These are phyloP conservation scores for Pseudonaja textilis DNA, from an alignment of 2,113 vertebrate genomes.

Conservation along the genomic window DNA sequence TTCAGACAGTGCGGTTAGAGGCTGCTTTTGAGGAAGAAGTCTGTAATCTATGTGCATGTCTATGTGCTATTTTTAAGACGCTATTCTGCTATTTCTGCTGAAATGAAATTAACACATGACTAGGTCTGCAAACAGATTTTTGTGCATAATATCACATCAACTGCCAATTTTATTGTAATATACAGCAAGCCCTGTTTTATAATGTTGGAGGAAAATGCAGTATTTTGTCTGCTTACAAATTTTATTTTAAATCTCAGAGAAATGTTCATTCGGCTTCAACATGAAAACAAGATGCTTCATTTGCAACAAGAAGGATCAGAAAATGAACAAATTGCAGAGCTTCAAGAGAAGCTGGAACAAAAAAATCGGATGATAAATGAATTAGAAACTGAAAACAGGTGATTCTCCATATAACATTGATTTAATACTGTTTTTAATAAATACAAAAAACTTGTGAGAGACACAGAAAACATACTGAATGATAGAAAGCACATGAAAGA, in stretches of 20 bases:
- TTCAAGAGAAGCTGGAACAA: slow-evolving; percentile 86
- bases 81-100: not conserved
- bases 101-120: not conserved
- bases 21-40: not conserved
- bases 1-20: not conserved
- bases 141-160: not conserved
- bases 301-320: slow-evolving; percentile 89
- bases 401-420: not conserved
- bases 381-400: slow-evolving; percentile 90
- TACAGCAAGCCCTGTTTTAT: not conserved
- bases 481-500: not conserved
- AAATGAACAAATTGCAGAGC: slow-evolving; percentile 81
- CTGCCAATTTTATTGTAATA: not conserved
- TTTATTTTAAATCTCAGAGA: slow-evolving; percentile 72
- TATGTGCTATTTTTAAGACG: not conserved
- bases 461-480: not conserved
- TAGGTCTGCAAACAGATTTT: not conserved
- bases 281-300: slow-evolving; percentile 96
- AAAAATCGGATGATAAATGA: slow-evolving; percentile 82
- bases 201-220: not conserved
- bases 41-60: not conserved
- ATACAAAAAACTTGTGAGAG: not conserved
- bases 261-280: slow-evolving; percentile 91
- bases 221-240: not conserved
- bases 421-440: not conserved